These are phyloP conservation scores for Xerus inauris DNA, from an alignment of 2,113 vertebrate species.

Conservation along the genomic window DNA sequence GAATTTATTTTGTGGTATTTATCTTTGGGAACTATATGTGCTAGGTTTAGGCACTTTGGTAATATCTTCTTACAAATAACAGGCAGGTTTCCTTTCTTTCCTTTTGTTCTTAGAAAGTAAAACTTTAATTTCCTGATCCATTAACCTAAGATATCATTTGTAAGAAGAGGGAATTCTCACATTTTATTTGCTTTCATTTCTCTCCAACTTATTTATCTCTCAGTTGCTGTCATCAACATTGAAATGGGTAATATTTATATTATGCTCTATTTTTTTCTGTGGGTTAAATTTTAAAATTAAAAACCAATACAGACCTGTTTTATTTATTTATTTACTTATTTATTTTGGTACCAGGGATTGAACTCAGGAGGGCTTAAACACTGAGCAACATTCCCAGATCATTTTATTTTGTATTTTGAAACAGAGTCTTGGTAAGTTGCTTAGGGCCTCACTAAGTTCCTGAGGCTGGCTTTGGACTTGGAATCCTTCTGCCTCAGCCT, in stretches of 20 bases:
- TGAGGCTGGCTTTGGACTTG: too few relatives aligned
- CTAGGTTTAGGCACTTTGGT: neutral
- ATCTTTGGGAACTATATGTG: neutral
- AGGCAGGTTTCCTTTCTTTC: neutral
- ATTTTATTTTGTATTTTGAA: too few relatives aligned
- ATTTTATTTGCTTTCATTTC: neutral
- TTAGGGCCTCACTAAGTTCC: too few relatives aligned
- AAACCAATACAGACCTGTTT: neutral
- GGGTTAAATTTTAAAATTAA: neutral
- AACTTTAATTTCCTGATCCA: neutral
- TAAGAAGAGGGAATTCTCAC: neutral
- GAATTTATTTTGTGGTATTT: neutral
- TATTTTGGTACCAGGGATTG: neutral
- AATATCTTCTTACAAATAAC: neutral
- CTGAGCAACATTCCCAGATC: too few relatives aligned
- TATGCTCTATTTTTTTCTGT: neutral
- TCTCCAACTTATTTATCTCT: neutral
- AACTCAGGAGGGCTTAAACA: too few relatives aligned
- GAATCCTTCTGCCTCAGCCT: too few relatives aligned
- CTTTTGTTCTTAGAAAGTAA: neutral
- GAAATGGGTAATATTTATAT: neutral
- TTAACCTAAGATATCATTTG: neutral
- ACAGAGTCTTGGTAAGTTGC: too few relatives aligned
- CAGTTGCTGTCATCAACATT: neutral
- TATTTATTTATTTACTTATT: too few relatives aligned